Base-by-base conservation (phyloP, 2,797 vertebrate species). In the Myotis daubentonii region DNA sequence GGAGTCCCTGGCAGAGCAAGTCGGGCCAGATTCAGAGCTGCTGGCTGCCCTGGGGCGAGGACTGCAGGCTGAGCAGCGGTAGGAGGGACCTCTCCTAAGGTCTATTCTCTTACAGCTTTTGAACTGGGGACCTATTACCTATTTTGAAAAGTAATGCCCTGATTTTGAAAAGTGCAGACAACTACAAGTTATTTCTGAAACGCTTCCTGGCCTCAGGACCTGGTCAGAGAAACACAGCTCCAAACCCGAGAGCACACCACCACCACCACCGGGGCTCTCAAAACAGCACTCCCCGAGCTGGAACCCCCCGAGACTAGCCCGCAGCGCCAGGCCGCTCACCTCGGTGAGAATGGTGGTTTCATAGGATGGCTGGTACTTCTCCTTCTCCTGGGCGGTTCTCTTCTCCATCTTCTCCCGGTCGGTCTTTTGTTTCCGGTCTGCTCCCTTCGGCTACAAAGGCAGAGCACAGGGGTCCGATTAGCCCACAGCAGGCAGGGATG, bases 381-480 rank as follows among this genome's bases (percentile, higher is more conserved):
- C 99, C 97, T 98, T 99, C 97, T 99, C 99, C 53, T 99, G 99
- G 75, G 98, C 96, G 0, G 98, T 98, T 98, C 99, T 99, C 96
- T 99, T 99, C 93, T 99, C 99, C 95, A 99, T 99, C 98, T 99
- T 99, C 93, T 99, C 99, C 51, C 98, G 97, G 98, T 99, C 99
- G 0, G 99, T 99, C 98, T 99, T 99, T 98, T 99, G 99, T 96
- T 99, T 99, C 94, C 99, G 98, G 97, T 99, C 99, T 2, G 99
- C 99, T 97, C 99, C 99, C 98, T 99, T 99, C 55, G 99, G 99
- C 99, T 99, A 95, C 8, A 96, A 97, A 95, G 51, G 96, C 53
- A 98, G 33, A 98, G 95, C 60, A 98, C 62, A 97, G 93, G 60
- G 93, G 89, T 95, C 97, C 89, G 78, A n/a, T 97, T 89, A 98